Percentiles rank a stretch among this genome's conserved stretches.
Conservation (phyloP, 2,888 invertebrate genomes). For the Dastarcus helophoroides region DNA sequence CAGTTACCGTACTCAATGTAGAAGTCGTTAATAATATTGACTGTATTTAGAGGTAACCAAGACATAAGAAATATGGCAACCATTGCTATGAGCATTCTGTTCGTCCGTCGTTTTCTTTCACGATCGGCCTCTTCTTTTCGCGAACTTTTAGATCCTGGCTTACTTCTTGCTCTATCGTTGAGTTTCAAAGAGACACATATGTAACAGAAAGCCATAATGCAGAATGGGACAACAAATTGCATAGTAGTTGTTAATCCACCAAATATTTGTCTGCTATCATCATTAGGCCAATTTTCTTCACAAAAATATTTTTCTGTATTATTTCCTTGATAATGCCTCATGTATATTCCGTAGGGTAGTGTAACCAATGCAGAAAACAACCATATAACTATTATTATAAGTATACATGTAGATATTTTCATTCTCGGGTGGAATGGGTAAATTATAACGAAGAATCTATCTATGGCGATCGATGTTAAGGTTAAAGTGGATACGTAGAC, state of each 20-base stretch:
- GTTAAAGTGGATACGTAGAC: slow-evolving; percentile 97
- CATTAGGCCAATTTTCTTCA: slow-evolving; percentile 85
- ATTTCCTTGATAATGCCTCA: slow-evolving; percentile 46
- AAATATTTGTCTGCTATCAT: slow-evolving; percentile 65
- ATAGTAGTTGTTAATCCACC: slow-evolving; percentile 78
- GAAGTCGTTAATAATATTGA: slow-evolving; percentile 79
- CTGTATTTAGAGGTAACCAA: slow-evolving; percentile 85
- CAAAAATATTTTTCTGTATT: slow-evolving; percentile 46
- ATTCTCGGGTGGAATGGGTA: slow-evolving; percentile 90
- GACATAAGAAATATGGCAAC: slow-evolving; percentile 92
- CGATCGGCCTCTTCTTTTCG: slow-evolving; percentile 83
- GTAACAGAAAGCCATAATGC: slow-evolving; percentile 90
- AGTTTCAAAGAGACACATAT: slow-evolving; percentile 81
- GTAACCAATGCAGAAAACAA: slow-evolving; percentile 76
- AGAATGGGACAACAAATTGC: slow-evolving; percentile 90
- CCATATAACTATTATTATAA: slow-evolving; percentile 86
- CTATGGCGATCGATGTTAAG: slow-evolving; percentile 92
- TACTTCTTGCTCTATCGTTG: slow-evolving; percentile 69
- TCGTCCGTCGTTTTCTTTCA: slow-evolving; percentile 80
- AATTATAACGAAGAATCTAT: slow-evolving; percentile 94
- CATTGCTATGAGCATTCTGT: slow-evolving; percentile 97
- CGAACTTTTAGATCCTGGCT: slow-evolving; percentile 76
- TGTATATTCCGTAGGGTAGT: slow-evolving; percentile 81
- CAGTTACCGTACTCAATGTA: slow-evolving; percentile 46
- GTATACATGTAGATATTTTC: slow-evolving; percentile 74